Percentiles rank a stretch among this genome's conserved stretches.
Evolutionary conservation across 2,113 vertebrate species (phyloP).

Genomic region (Lamprotornis superbus): DNA sequence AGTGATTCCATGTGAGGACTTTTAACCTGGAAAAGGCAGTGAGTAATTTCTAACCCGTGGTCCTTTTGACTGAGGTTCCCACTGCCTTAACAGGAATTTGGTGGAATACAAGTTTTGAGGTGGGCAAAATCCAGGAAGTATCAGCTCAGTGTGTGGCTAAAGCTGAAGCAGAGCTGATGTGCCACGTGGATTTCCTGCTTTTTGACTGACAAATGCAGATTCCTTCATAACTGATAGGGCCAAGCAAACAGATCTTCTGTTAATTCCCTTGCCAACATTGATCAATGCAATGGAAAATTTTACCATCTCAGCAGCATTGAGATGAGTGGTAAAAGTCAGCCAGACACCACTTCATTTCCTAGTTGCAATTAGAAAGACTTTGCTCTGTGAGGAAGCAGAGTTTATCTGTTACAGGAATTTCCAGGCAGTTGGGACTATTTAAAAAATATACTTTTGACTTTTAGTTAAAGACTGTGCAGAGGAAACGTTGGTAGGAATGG

Average conservation of each 20-base stretch:
- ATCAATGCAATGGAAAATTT: neutral
- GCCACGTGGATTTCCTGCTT: rapidly evolving
- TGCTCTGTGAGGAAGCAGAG: neutral
- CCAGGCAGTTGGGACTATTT: neutral
- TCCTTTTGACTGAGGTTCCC: neutral
- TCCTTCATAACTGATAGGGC: neutral
- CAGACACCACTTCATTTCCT: neutral
- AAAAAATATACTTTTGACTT: neutral
- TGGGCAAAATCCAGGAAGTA: neutral
- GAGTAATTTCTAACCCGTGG: neutral
- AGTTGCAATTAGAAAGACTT: neutral
- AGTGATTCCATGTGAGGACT: neutral
- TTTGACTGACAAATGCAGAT: neutral
- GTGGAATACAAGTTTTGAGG: neutral
- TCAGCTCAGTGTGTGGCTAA: rapidly evolving
- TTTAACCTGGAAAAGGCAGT: neutral
- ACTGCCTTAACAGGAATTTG: neutral
- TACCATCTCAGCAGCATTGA: neutral
- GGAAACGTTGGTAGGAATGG: neutral
- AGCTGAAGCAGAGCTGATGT: rapidly evolving
- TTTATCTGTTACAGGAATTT: neutral
- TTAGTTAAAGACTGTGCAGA: neutral
- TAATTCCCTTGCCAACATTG: rapidly evolving
- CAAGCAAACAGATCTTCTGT: rapidly evolving
- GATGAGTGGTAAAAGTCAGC: neutral